Conservation (phyloP, 2,113 vertebrate species). For the Campylorhamphus procurvoides region DNA sequence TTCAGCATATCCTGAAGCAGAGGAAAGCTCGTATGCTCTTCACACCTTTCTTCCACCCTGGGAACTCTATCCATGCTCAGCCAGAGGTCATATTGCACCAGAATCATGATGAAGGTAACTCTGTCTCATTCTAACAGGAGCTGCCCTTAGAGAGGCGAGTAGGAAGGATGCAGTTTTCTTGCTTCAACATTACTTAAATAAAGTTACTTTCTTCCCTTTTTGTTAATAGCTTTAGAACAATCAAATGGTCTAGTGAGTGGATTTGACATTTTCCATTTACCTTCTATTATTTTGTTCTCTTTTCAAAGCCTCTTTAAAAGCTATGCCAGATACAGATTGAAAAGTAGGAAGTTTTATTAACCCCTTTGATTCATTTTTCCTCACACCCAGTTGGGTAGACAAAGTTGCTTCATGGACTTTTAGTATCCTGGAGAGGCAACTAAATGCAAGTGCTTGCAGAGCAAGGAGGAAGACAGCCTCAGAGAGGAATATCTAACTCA, state of each 20-base stretch:
- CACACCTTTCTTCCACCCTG: slow-evolving; percentile 89
- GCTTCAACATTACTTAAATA: not conserved
- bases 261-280: not conserved
- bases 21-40: slow-evolving; percentile 88
- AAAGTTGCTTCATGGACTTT: not conserved
- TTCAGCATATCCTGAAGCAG: slow-evolving; percentile 97
- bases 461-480: not conserved
- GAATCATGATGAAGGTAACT: slow-evolving; percentile 92
- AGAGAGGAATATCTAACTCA: not conserved
- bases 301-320: slow-evolving; percentile 10
- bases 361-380: not conserved
- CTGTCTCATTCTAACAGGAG: not conserved
- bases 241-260: not conserved
- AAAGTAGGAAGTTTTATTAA: not conserved
- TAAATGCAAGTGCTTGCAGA: not conserved
- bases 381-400: not conserved
- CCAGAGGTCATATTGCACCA: slow-evolving; percentile 85
- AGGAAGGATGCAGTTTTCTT: not conserved
- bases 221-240: not conserved
- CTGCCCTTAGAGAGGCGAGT: not conserved
- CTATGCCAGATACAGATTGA: not conserved
- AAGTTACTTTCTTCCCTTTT: not conserved
- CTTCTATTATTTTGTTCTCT: not conserved
- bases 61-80: slow-evolving; percentile 88
- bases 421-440: not conserved